Evolutionary conservation across 2,888 invertebrate species (phyloP).

Genomic region (Auanema freiburgensis): DNA sequence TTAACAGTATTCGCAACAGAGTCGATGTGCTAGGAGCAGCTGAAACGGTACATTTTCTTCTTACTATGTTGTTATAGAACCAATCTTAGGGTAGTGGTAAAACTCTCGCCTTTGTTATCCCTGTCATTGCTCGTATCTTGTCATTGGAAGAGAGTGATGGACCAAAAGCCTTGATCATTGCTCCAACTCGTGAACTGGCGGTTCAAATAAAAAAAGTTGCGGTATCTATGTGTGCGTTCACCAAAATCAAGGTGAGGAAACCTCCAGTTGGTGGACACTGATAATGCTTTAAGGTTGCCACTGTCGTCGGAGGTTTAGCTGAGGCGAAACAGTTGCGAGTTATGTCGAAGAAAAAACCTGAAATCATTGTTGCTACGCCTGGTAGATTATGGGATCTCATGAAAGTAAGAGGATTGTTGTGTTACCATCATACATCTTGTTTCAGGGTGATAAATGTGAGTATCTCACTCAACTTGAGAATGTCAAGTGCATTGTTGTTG

Average conservation of each 20-base stretch:
- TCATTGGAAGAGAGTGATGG: slow-evolving; percentile 27
- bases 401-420: slow-evolving; percentile 72
- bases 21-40: slow-evolving; percentile 96
- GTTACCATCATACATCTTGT: neutral
- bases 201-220: slow-evolving; percentile 88
- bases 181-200: slow-evolving; percentile 93
- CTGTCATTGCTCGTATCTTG: slow-evolving; percentile 73
- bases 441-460: slow-evolving; percentile 35
- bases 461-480: slow-evolving; percentile 63
- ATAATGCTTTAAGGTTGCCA: slow-evolving; percentile 75
- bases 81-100: slow-evolving; percentile 83
- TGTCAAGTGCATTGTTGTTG: slow-evolving; percentile 79
- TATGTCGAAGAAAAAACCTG: slow-evolving; percentile 76
- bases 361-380: slow-evolving; percentile 94
- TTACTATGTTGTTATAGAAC: neutral
- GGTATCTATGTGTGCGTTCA: slow-evolving; percentile 76
- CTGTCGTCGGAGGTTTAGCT: slow-evolving; percentile 91
- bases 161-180: slow-evolving; percentile 82
- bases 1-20: slow-evolving; percentile 82
- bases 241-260: slow-evolving; percentile 73
- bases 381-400: slow-evolving; percentile 94
- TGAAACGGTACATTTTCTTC: slow-evolving; percentile 74
- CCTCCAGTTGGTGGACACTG: too few species aligned
- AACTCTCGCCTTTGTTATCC: slow-evolving; percentile 94
- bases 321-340: slow-evolving; percentile 89